These are phyloP conservation scores for Drosophila melanosoma DNA, from an alignment of 2,888 invertebrate species.

Conservation along the genomic window DNA sequence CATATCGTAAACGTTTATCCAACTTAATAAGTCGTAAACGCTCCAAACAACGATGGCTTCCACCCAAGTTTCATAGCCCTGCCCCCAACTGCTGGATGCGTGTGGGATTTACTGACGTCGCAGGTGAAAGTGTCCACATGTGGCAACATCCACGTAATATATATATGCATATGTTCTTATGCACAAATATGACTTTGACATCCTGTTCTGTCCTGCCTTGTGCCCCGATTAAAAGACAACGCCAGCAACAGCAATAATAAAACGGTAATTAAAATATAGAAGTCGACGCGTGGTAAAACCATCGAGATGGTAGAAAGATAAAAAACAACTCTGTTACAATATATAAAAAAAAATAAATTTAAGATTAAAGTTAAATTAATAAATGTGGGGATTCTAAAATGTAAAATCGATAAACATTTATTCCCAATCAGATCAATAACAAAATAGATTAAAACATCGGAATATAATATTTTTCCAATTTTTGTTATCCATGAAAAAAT, in stretches of 20 bases:
- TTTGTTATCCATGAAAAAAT: not conserved
- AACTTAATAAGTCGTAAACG: conserved; percentile 82
- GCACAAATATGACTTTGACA: conserved; percentile 28
- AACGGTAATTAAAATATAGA: conserved; percentile 35
- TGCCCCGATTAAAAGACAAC: conserved; percentile 49
- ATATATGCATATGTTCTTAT: conserved; percentile 17
- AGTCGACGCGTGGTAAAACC: not conserved
- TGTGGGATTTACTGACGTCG: conserved; percentile 56
- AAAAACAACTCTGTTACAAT: not conserved
- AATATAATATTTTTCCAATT: not conserved
- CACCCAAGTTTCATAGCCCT: conserved; percentile 68
- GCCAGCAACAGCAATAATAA: conserved; percentile 47
- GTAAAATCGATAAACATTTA: not conserved
- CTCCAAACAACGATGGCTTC: conserved; percentile 46
- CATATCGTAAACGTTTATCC: conserved; percentile 82
- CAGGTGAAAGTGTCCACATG: conserved; percentile 63
- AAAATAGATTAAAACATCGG: not conserved
- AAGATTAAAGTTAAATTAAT: not conserved
- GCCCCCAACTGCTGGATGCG: conserved; percentile 22
- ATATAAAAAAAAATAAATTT: not conserved
- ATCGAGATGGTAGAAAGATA: not conserved
- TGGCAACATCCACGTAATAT: conserved; percentile 3
- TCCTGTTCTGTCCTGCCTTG: conserved; percentile 6
- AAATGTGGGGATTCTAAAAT: not conserved
- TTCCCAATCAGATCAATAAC: not conserved